Conservation (phyloP, 2,888 invertebrate genomes). For the Antitype chi region DNA sequence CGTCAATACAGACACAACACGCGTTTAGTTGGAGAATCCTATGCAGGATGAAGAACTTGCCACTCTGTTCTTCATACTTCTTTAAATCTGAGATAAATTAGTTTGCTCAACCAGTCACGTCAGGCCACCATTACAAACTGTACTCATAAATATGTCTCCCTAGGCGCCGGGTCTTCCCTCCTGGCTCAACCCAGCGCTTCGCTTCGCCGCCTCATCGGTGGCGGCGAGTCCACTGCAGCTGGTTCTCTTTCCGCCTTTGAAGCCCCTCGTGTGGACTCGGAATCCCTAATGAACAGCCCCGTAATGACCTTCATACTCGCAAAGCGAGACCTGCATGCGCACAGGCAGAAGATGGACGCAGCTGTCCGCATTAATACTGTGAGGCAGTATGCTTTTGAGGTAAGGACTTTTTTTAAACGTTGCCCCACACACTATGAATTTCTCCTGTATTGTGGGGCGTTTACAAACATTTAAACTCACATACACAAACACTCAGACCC, state of each 20-base stretch:
- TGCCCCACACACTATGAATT: no score
- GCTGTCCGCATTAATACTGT: constrained; percentile 95
- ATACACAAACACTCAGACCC: no score
- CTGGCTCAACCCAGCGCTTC: constrained; percentile 97
- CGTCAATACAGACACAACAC: neutral
- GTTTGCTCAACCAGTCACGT: neutral
- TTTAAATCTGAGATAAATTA: neutral
- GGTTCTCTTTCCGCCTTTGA: constrained; percentile 83
- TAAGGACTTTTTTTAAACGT: no score
- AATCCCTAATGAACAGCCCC: constrained; percentile 93
- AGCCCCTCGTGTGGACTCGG: constrained; percentile 84
- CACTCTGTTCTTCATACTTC: neutral
- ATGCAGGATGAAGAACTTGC: neutral
- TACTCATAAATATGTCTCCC: neutral
- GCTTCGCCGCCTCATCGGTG: constrained; percentile 93
- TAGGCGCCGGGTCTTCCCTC: constrained; percentile 94
- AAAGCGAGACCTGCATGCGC: constrained; percentile 95
- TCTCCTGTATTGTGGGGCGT: no score
- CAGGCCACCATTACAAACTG: neutral
- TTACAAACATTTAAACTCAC: no score
- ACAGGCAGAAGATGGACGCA: constrained; percentile 96
- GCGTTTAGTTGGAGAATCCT: neutral
- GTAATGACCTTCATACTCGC: constrained; percentile 97
- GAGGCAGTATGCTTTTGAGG: constrained; percentile 97
- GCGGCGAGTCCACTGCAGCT: constrained; percentile 75